Conservation (phyloP, 2,888 invertebrate species). For the Erannis defoliaria region DNA sequence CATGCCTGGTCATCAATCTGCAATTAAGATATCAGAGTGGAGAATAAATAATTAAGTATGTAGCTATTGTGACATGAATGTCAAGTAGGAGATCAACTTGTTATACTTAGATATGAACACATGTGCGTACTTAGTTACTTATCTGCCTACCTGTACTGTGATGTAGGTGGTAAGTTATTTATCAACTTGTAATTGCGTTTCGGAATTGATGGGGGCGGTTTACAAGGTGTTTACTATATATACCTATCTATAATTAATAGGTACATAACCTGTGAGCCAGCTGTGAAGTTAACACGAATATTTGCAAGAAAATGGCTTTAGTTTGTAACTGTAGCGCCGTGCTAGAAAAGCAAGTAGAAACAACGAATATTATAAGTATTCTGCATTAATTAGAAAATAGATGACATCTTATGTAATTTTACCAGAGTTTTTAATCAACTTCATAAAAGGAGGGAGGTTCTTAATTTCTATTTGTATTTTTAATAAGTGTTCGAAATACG, state of each 20-base stretch:
- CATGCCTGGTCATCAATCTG: conserved; percentile 63
- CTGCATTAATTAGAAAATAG: too few species aligned
- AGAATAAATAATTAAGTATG: conserved; percentile 55
- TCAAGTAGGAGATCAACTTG: conserved; percentile 71
- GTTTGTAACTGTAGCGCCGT: too few species aligned
- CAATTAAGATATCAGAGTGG: conserved; percentile 72
- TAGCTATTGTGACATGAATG: conserved; percentile 66
- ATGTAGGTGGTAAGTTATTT: conserved; percentile 57
- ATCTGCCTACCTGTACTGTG: conserved; percentile 14
- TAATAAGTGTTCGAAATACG: not conserved
- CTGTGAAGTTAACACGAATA: conserved; percentile 13
- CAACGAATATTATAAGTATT: too few species aligned
- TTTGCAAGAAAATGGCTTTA: not conserved
- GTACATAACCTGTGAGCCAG: too few species aligned
- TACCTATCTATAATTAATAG: conserved; percentile 3
- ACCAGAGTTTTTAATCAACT: too few species aligned
- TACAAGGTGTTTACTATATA: conserved; percentile 25
- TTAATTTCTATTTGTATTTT: not conserved
- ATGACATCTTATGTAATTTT: too few species aligned
- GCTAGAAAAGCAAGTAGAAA: too few species aligned
- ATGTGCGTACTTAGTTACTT: conserved; percentile 37
- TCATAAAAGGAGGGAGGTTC: too few species aligned
- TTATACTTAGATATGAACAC: conserved; percentile 33
- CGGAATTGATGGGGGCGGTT: conserved; percentile 43
- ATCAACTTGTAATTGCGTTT: conserved; percentile 52